Evolutionary conservation across 2,888 invertebrate genomes (phyloP), one percentile per base, ranked within the genome.

Genomic region (Xylota sylvarum): DNA sequence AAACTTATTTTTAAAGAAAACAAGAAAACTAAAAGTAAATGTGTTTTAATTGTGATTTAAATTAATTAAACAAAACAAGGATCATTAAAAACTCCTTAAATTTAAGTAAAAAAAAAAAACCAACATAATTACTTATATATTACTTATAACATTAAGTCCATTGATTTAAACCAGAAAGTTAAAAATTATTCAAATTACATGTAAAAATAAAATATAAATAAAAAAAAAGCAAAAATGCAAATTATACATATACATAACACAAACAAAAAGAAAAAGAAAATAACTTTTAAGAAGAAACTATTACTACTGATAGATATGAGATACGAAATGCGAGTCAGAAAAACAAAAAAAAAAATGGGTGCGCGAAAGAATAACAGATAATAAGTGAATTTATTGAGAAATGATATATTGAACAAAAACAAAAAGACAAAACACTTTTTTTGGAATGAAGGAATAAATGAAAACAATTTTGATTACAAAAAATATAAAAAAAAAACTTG

Each of bases 31-130:
- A 86, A 78, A 86, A 82, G 72, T 86, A 86, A 86, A 86, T 86
- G 86, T 86, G 78, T 86, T 86, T 86, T 86, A 86, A 86, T 86
- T 86, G 86, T 86, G 86, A 86, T 86, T 86, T 82, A 86, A 86
- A 86, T 86, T 86, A 86, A 86, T 86, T 81, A 72, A 86, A 76
- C 46, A 73, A 79, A 56, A 50, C 48, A 65, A 77, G 81, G 82
- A 73, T 77, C 62, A 72, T 86, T 80, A 65, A 78, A 40, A 56
- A 72, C 67, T 74, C 74, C 74, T 74, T 83, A 69, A 58, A 40
- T 23, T 77, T 83, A 87, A 79, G 79, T 74, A 74, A 77, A 27
- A 58, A 70, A 73, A 73, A 46, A 62, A 69, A 32, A 46, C 55
- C 14, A 19, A 73, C 52, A 83, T 79, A 87, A 83, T 76, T 86